Conservation (phyloP, 1,140 invertebrate species). For the Caenorhabditis latens region DNA sequence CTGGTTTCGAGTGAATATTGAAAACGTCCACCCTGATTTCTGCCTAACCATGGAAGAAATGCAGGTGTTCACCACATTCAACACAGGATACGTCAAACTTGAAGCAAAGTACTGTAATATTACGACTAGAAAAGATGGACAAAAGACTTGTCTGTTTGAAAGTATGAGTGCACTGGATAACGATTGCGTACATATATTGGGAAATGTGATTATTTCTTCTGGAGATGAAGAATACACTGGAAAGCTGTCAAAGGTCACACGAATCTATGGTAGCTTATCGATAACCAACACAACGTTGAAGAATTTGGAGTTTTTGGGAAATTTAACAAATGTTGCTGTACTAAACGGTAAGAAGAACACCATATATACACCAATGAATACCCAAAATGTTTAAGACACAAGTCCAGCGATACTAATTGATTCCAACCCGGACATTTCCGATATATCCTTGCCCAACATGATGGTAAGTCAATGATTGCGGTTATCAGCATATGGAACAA, state of each 20-base stretch:
- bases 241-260: neutral
- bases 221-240: neutral
- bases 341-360: neutral
- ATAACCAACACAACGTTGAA: neutral
- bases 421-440: neutral
- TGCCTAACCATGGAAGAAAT: constrained; percentile 25
- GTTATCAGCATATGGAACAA: neutral
- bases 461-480: neutral
- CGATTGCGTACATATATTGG: neutral
- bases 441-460: neutral
- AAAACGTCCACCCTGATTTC: neutral
- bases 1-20: neutral
- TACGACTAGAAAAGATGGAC: neutral
- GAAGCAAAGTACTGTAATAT: constrained; percentile 10
- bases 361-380: too few species aligned
- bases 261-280: neutral
- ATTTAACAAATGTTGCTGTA: neutral
- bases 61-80: neutral
- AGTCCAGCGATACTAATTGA: neutral
- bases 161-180: neutral
- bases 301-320: neutral
- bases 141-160: neutral
- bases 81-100: neutral
- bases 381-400: neutral
- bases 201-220: neutral